These are phyloP conservation scores for Amphiprion percula DNA, from an alignment of 2,113 vertebrate species.

Conservation along the genomic window DNA sequence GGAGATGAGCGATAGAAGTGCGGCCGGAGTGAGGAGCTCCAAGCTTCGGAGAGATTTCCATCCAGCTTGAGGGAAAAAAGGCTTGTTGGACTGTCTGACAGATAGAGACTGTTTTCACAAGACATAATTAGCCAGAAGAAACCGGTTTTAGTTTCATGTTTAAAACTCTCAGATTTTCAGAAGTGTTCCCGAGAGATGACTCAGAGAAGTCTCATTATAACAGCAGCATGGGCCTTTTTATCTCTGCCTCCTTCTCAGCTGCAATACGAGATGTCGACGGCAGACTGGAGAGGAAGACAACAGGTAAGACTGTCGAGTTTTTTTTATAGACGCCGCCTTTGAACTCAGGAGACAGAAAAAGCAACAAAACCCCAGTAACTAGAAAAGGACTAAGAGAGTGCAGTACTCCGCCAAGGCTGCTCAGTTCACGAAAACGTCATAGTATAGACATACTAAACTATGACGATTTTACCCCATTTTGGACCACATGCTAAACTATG, in stretches of 20 bases:
- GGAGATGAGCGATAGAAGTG: slow-evolving; percentile 27
- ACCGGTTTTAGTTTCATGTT: slow-evolving; percentile 44
- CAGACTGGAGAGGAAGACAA: not conserved
- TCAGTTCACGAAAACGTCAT: no score
- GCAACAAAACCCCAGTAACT: not conserved
- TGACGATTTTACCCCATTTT: no score
- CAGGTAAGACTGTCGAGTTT: not conserved
- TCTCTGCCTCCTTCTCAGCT: slow-evolving; percentile 18
- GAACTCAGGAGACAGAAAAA: slow-evolving; percentile 10
- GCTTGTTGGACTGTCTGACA: slow-evolving; percentile 35
- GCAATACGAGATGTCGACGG: not conserved
- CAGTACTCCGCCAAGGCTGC: no score
- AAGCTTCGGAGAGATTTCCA: slow-evolving; percentile 34
- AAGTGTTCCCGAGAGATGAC: slow-evolving; percentile 38
- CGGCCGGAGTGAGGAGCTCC: slow-evolving; percentile 5
- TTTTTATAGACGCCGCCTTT: slow-evolving; percentile 25
- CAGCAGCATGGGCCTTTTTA: slow-evolving; percentile 26
- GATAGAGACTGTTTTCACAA: slow-evolving; percentile 42
- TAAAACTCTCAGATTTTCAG: slow-evolving; percentile 41
- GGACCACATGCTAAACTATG: no score
- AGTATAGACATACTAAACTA: no score
- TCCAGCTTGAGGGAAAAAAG: slow-evolving; percentile 37
- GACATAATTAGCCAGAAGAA: slow-evolving; percentile 44
- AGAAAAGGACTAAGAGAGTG: no score
- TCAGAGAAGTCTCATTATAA: slow-evolving; percentile 44